Conservation (phyloP, 2,797 vertebrate species). For the Aphelocoma californica region DNA sequence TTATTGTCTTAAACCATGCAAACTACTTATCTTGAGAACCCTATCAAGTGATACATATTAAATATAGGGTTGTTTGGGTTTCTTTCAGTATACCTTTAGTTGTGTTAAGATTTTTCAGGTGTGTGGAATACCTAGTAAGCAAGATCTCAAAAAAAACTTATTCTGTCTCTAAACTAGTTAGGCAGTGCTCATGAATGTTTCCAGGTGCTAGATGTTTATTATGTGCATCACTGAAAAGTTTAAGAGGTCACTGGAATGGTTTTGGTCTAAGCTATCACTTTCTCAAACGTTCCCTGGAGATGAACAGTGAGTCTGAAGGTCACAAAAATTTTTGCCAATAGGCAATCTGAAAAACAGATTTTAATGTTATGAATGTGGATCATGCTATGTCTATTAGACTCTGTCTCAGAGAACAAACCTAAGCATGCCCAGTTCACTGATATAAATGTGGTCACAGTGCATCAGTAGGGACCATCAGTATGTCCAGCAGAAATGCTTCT, state of each 20-base stretch:
- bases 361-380: background rate
- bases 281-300: background rate
- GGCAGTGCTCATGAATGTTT: background rate
- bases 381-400: background rate
- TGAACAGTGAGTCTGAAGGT: background rate
- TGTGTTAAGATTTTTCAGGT: background rate
- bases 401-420: background rate
- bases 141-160: background rate
- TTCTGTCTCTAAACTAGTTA: background rate
- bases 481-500: background rate
- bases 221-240: background rate
- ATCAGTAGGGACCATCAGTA: background rate
- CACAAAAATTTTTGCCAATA: background rate
- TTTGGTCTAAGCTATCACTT: background rate
- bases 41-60: background rate
- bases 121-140: background rate
- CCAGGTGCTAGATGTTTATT: background rate
- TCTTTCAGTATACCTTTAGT: background rate
- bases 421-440: background rate
- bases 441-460: background rate
- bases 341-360: background rate
- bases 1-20: background rate
- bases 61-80: fast-evolving
- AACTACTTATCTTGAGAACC: background rate
- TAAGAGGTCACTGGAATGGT: background rate